phyloP scores from a whole-genome alignment of 1,140 invertebrate species.

The Phenacoccus solenopsis region DNA sequence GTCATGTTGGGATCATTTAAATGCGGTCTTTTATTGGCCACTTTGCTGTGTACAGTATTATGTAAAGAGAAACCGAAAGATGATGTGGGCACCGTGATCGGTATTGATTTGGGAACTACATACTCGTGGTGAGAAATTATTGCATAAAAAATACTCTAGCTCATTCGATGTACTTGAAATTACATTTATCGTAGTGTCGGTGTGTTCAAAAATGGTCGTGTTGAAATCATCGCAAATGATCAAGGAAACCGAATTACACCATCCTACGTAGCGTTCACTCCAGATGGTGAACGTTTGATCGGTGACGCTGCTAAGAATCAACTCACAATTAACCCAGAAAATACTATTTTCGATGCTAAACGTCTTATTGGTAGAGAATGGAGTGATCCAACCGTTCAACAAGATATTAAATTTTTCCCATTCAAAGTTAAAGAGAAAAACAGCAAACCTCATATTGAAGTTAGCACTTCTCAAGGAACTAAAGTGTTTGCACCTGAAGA shows the following conservation, averaged over 20 bases:
- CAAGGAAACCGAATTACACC: constrained; percentile 97
- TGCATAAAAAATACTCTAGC: too few species aligned
- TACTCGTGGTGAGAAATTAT: constrained; percentile 98
- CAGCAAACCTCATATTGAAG: constrained; percentile 69
- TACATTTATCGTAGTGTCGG: too few species aligned
- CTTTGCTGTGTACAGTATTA: constrained; percentile 29
- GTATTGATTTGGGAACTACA: constrained; percentile 97
- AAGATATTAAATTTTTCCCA: constrained; percentile 91
- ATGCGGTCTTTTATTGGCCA: not conserved
- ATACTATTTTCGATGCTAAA: constrained; percentile 94
- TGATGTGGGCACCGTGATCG: constrained; percentile 87
- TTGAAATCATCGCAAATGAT: constrained; percentile 97
- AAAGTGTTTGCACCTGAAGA: constrained; percentile 94
- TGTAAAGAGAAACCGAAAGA: constrained; percentile 61
- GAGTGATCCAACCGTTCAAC: constrained; percentile 76
- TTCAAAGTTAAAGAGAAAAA: constrained; percentile 65
- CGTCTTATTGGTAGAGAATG: constrained; percentile 91
- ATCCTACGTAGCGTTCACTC: constrained; percentile 93
- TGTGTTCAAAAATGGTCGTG: constrained; percentile 93
- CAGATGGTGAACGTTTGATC: constrained; percentile 88
- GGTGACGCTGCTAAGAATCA: constrained; percentile 98
- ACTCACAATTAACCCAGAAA: constrained; percentile 92
- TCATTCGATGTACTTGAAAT: too few species aligned
- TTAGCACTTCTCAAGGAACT: constrained; percentile 58
- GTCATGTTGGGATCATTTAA: not conserved